Evolutionary conservation across 2,797 vertebrate genomes (phyloP).

Genomic region (Ataeniobius toweri): DNA sequence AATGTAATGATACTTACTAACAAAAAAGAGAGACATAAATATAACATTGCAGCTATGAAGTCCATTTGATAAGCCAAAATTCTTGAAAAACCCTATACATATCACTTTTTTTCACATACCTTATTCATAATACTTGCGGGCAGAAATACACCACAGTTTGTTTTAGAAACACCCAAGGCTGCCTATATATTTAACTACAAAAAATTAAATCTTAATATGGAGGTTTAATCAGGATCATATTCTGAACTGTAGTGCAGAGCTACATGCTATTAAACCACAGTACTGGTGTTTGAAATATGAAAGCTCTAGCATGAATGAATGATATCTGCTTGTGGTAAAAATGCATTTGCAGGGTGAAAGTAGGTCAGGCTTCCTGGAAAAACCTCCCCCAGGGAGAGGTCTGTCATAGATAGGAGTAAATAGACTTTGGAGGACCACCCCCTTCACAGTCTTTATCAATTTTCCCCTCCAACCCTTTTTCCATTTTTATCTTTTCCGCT

Average conservation of each 20-base stretch:
- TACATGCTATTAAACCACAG: slow-evolving; percentile 19
- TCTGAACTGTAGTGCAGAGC: slow-evolving; percentile 4
- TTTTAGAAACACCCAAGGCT: not conserved
- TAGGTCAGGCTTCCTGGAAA: slow-evolving; percentile 78
- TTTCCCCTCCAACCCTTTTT: slow-evolving; percentile 27
- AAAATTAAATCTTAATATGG: slow-evolving; percentile 1
- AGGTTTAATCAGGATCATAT: slow-evolving; percentile 6
- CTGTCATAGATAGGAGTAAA: slow-evolving; percentile 64
- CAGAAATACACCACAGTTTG: not conserved
- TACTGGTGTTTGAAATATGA: slow-evolving; percentile 33
- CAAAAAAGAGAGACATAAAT: not conserved
- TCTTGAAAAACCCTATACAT: slow-evolving; percentile 4
- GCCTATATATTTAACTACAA: not conserved
- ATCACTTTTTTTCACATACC: slow-evolving; percentile 17
- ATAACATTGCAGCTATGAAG: not conserved
- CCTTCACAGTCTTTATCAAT: slow-evolving; percentile 40
- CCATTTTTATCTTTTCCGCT: slow-evolving; percentile 33
- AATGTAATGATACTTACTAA: not conserved
- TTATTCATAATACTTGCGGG: slow-evolving; percentile 30
- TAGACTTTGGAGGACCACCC: slow-evolving; percentile 45
- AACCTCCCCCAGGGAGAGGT: slow-evolving; percentile 54
- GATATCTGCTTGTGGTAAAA: slow-evolving; percentile 64
- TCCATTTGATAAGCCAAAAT: not conserved
- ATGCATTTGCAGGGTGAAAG: slow-evolving; percentile 71
- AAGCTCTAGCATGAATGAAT: slow-evolving; percentile 57